phyloP scores from a whole-genome alignment of 2,888 invertebrate species.

The Papilio elwesi region DNA sequence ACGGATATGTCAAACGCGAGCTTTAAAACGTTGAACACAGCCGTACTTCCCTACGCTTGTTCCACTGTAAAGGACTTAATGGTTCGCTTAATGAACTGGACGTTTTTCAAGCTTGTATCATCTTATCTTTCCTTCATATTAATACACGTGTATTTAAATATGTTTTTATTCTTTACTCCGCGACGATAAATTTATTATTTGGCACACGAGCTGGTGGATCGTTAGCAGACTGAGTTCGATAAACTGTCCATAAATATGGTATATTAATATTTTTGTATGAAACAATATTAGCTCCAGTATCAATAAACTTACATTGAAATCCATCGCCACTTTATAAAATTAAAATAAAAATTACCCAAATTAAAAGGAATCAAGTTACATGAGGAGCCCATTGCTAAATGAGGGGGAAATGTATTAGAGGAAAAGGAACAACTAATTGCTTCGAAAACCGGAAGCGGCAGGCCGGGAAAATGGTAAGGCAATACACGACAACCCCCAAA shows the following conservation, averaged over 20 bases:
- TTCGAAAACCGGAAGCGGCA: slow-evolving; percentile 63
- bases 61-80: slow-evolving; percentile 55
- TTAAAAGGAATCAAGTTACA: slow-evolving; percentile 26
- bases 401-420: slow-evolving; percentile 51
- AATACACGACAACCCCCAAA: slow-evolving; percentile 55
- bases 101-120: slow-evolving; percentile 47
- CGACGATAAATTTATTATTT: too few relatives aligned
- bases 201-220: too few relatives aligned
- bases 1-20: slow-evolving; percentile 68
- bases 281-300: too few relatives aligned
- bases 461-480: slow-evolving; percentile 60
- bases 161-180: neutral
- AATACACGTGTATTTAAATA: slow-evolving; percentile 30
- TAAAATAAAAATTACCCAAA: slow-evolving; percentile 10
- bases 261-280: too few relatives aligned
- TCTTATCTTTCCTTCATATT: slow-evolving; percentile 51
- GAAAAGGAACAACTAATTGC: slow-evolving; percentile 61
- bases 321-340: neutral
- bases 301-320: neutral
- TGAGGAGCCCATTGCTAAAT: slow-evolving; percentile 3
- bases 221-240: too few relatives aligned
- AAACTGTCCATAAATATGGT: too few relatives aligned
- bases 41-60: slow-evolving; percentile 57
- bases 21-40: slow-evolving; percentile 58
- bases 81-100: slow-evolving; percentile 64